Evolutionary conservation across 1,140 invertebrate genomes (phyloP), one percentile per base, ranked within the genome.

Genomic region (Drosophila santomea): DNA sequence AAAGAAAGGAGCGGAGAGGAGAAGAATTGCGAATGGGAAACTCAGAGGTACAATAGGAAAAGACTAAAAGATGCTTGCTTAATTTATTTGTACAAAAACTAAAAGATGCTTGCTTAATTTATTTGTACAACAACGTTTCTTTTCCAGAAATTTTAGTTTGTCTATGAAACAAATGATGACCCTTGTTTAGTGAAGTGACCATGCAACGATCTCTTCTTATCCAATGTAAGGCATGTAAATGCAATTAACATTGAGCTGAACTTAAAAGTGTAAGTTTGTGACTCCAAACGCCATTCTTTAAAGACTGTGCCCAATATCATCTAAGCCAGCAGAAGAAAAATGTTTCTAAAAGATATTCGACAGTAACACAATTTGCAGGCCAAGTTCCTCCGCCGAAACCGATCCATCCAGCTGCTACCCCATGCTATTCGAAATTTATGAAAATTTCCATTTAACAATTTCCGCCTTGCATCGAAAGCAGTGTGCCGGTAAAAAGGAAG

Each of bases 401-500:
- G 47, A 67, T 54, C 61, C 15, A 23, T 61, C 1, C 28, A 39
- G 28, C 20, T 25, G 61, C 56, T 41, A 32, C 20, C 44, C 41
- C 63, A 25, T 69, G 66, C 35, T 55, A 63, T 71, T 71, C 6
- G 66, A 48, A 69, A 71, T 71, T 69, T 71, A 71, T 71, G 67
- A 63, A 71, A 71, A 71, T 71, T 71, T 17, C 36, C 39, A 57
- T 38, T 58, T 71, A 71, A 71, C 67, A 71, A 71, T 71, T 71
- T 71, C 67, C 67, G 67, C 8, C 28, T 38, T 38, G 61, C 43
- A 68, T 52, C 64, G 47, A 41, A 58, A 58, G 51, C 67, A 71
- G 67, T 71, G 67, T 69, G 51, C 67, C 50, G 8, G 41, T 51
- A 6, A 14, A 44, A 55, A 39, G 25, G 28, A 12, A 8, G 36